Conservation (phyloP, 1,140 invertebrate genomes). For the Thaumatotibia leucotreta region DNA sequence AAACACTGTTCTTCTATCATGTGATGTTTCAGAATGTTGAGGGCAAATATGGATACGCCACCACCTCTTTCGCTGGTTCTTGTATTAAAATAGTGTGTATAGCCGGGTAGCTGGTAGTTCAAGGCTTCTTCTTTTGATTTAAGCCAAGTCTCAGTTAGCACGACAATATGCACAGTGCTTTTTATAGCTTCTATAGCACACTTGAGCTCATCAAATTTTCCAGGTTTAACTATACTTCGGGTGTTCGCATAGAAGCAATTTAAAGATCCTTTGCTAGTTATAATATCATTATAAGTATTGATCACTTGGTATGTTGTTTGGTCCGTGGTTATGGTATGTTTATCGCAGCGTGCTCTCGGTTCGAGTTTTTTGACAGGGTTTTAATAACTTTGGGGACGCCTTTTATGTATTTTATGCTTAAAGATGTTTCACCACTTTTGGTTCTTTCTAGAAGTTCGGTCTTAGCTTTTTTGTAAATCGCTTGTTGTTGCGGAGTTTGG, state of each 20-base stretch:
- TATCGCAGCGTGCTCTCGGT: neutral
- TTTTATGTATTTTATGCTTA: constrained; percentile 26
- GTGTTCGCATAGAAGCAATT: constrained; percentile 22
- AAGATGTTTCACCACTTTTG: constrained; percentile 16
- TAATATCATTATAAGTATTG: neutral
- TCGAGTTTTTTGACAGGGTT: constrained; percentile 24
- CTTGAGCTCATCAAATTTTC: constrained; percentile 27
- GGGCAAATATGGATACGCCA: constrained; percentile 20
- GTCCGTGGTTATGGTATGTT: no score
- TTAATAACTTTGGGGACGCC: constrained; percentile 25
- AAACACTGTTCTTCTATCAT: neutral
- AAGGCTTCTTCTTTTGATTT: constrained; percentile 18
- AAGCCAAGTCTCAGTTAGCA: constrained; percentile 24
- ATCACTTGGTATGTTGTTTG: neutral
- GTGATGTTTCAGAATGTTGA: constrained; percentile 8
- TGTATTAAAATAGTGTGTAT: constrained; percentile 15
- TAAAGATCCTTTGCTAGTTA: constrained; percentile 12
- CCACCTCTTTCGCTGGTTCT: neutral
- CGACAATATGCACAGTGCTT: neutral
- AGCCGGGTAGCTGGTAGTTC: constrained; percentile 11
- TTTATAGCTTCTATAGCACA: constrained; percentile 7
- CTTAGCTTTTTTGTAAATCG: constrained; percentile 1
- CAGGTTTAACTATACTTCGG: constrained; percentile 21
- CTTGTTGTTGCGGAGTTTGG: constrained; percentile 18
- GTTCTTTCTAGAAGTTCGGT: constrained; percentile 13